Base-by-base conservation (phyloP, 2,888 invertebrate genomes). In the Steinernema scapterisci region DNA sequence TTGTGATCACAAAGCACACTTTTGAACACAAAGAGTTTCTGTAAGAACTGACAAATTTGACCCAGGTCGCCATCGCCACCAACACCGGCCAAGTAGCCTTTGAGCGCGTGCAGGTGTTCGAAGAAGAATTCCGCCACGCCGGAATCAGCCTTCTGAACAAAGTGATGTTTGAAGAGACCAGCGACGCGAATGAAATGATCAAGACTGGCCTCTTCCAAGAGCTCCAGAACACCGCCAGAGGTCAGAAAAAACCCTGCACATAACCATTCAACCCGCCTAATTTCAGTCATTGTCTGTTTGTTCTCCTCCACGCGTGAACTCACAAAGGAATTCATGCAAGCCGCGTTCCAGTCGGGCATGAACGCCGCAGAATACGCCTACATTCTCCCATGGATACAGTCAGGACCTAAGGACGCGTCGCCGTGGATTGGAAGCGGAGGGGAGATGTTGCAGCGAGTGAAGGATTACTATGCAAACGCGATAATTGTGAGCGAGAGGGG, bases 11-110 rank as follows among this genome's bases (percentile, higher is more conserved):
- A n/a, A n/a, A n/a, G n/a, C n/a, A n/a, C n/a, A n/a, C n/a, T 16
- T 48, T 48, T 16, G n/a, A 16, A 48, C 2, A 48, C 19, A 7
- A 13, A 48, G 13, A 48, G 2, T 44, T 11, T 7, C 45, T 7
- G 16, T 11, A 44, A 44, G 16, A 44, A 16, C 19, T 48, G 13
- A 48, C 13, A 48, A 48, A 48, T 31, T 16, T 48, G 13, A 44
- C 16, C 16, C 73, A 83, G 84, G 76, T 85, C 6, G 84, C 84
- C 6, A 80, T 86, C 16, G 85, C 79, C 31, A 84, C 85, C 2
- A 87, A 84, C 73, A 84, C 83, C n/a, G 86, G 86, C n/a, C 75
- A 82, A 19, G 25, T 82, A 3, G 86, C 86, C 6, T 87, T 82
- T 63, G 86, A 86, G 70, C 75, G 86, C 45, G 78, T 79, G 46